Evolutionary conservation across 2,888 invertebrate genomes (phyloP).

Genomic region (Helleia helle): DNA sequence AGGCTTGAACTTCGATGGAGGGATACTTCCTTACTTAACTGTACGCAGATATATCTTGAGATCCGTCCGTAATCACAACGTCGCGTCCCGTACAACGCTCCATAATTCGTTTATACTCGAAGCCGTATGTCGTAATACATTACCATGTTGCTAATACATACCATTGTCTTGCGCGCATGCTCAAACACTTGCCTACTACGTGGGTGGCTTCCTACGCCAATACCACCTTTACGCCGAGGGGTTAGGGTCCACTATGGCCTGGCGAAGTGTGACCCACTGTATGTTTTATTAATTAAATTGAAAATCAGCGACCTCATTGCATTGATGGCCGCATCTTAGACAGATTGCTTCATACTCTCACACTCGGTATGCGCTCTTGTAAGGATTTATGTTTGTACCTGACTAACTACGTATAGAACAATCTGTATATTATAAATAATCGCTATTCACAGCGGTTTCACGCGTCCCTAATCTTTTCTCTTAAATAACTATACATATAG

Average conservation of each 20-base stretch:
- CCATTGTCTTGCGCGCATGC: constrained; percentile 22
- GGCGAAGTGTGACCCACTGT: background rate
- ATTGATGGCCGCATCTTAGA: background rate
- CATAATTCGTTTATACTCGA: constrained; percentile 10
- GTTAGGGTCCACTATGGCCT: background rate
- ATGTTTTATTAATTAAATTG: constrained; percentile 13
- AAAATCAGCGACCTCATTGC: constrained; percentile 10
- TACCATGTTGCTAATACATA: constrained; percentile 22
- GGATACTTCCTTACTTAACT: no score
- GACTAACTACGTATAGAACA: no score
- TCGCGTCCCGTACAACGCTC: background rate
- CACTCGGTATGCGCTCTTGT: no score
- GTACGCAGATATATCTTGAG: no score
- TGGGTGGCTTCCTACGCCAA: constrained; percentile 22
- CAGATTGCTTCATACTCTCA: no score
- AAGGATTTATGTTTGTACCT: no score
- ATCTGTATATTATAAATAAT: background rate
- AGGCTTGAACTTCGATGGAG: no score
- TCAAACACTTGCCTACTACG: constrained; percentile 5
- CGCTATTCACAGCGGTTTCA: no score
- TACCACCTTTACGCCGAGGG: background rate
- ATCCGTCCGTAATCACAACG: no score
- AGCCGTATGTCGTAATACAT: constrained; percentile 14
- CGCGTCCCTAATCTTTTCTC: no score
- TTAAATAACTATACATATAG: no score